Percentiles rank a stretch among this genome's conserved stretches.
phyloP scores from a whole-genome alignment of 2,888 invertebrate species.

The Aleiodes testaceus region DNA sequence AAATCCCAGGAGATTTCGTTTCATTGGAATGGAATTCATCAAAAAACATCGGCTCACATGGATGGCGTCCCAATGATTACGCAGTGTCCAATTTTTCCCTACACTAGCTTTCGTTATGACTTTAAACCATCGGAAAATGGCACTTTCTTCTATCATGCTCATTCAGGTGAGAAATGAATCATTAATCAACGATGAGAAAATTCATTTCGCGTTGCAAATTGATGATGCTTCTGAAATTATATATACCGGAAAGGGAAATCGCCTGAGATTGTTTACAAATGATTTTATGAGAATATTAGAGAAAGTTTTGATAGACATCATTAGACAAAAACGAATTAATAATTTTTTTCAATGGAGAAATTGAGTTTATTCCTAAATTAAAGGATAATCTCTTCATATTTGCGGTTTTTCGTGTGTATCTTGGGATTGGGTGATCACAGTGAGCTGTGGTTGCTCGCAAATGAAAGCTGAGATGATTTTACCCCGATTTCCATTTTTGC shows the following conservation, averaged over 20 bases:
- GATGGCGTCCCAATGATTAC: constrained; percentile 72
- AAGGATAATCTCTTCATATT: background rate
- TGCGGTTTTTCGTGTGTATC: background rate
- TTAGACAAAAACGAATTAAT: no score
- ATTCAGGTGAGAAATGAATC: constrained; percentile 72
- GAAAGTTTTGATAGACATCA: no score
- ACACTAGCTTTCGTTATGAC: constrained; percentile 64
- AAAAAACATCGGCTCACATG: constrained; percentile 66
- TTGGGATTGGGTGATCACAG: background rate
- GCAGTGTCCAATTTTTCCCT: constrained; percentile 71
- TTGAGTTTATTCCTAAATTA: no score
- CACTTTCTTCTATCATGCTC: constrained; percentile 60
- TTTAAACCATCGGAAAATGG: constrained; percentile 57
- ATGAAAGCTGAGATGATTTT: no score
- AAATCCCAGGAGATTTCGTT: constrained; percentile 63
- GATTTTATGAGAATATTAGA: no score
- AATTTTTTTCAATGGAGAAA: no score
- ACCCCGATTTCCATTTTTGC: no score
- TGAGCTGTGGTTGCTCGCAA: no score
- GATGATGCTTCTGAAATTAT: no score
- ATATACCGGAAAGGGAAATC: no score
- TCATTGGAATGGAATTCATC: constrained; percentile 75
- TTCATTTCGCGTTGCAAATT: background rate
- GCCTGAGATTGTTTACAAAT: no score
- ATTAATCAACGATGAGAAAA: background rate